Base-by-base conservation (phyloP, 1,140 invertebrate genomes). In the Kradibia gibbosae region DNA sequence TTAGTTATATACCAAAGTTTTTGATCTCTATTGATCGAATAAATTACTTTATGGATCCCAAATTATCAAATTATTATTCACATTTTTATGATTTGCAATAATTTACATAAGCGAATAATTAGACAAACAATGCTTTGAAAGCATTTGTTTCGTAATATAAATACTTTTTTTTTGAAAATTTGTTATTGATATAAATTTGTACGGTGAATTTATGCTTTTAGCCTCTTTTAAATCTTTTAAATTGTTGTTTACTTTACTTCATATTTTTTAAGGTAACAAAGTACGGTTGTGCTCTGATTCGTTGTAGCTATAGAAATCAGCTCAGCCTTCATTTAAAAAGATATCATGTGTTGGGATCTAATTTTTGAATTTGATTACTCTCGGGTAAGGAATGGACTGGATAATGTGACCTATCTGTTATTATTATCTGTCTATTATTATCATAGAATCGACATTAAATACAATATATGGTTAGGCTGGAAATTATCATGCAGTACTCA, bases 361-460 rank as follows among this genome's bases (percentile, higher is more conserved):
- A 71, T n/a, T 25, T 25, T 42, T 10, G 34, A 71, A 45, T 45
- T 45, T 45, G 39, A 71, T 45, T 42, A 71, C 67, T 13, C 42
- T 42, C 20, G 67, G 17, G 36, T 17, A 25, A 71, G 39, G 25
- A 71, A 71, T n/a, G 25, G 45, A 17, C 25, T n/a, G 4, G 31
- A 36, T 3, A 20, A 22, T 36, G n/a, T n/a, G n/a, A n/a, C n/a
- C n/a, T n/a, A 36, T 65, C 13, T 48, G 17, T 17, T 48, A 34
- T 2, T 17, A 25, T n/a, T n/a, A 62, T 62, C 25, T 34, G 28
- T 36, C 31, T 36, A 36, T 65, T 31, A 55, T 74, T 74, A 74
- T 57, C 45, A 17, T 50, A 39, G 57, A 39, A 36, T 36, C 72
- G 50, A 11, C 13, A 20, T 39, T 55, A 74, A 74, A 74, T 74